Conservation (phyloP, 2,797 vertebrate genomes). For the Coregonus ussuriensis region DNA sequence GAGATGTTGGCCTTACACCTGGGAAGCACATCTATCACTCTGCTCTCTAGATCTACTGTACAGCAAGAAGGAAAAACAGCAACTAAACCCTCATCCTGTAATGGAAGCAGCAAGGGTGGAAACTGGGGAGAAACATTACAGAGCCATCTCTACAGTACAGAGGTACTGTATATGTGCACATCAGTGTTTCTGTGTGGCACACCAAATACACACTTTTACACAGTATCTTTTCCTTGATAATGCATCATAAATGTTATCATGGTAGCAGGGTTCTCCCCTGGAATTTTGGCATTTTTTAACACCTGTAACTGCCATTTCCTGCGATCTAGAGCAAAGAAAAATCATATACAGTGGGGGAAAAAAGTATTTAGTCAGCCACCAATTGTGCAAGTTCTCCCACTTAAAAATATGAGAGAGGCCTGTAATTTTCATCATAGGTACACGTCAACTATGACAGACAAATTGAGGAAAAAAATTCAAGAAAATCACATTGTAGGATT, state of each 20-base stretch:
- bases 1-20: background rate
- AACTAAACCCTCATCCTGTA: background rate
- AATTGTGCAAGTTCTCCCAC: no score
- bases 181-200: background rate
- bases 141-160: conserved; percentile 3
- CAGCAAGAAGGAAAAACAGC: background rate
- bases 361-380: no score
- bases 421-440: no score
- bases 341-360: background rate
- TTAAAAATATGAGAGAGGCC: no score
- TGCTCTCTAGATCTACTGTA: background rate
- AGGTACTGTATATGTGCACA: background rate
- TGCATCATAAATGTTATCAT: background rate
- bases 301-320: no score
- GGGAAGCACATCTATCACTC: background rate
- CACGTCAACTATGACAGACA: no score
- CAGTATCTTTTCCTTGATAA: background rate
- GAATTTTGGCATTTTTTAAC: background rate
- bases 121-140: conserved; percentile 8
- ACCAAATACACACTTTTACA: background rate
- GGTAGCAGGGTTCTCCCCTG: background rate
- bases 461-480: no score
- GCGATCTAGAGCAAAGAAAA: background rate
- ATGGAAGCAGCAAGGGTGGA: conserved; percentile 2
- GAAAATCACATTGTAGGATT: no score